Conservation (phyloP, 2,888 invertebrate species). For the Eurytoma adleriae region DNA sequence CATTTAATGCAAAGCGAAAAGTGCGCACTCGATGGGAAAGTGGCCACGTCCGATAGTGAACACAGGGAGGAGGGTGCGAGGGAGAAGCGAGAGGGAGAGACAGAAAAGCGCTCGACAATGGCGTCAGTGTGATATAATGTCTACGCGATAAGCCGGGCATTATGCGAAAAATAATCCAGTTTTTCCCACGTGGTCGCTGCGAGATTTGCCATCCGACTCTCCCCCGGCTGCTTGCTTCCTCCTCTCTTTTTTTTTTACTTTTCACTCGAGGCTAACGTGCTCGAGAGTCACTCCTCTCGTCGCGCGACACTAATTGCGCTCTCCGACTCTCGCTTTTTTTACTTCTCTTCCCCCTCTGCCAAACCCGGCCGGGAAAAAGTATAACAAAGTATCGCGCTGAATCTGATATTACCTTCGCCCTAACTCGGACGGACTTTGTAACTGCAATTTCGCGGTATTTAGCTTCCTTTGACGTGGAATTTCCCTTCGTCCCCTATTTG, state of each 20-base stretch:
- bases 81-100: background rate
- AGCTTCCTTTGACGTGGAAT: background rate
- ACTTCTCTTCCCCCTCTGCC: background rate
- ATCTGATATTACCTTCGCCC: slow-evolving; percentile 31
- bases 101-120: slow-evolving; percentile 15
- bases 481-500: background rate
- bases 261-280: slow-evolving; percentile 11
- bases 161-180: slow-evolving; percentile 50
- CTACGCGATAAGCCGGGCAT: slow-evolving; percentile 40
- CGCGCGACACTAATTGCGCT: slow-evolving; percentile 20
- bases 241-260: slow-evolving; percentile 9
- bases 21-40: slow-evolving; percentile 13
- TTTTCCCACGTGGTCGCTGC: slow-evolving; percentile 26
- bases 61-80: background rate
- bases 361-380: slow-evolving; percentile 10
- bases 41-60: slow-evolving; percentile 22
- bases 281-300: slow-evolving; percentile 15
- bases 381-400: slow-evolving; percentile 38
- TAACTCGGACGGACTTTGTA: slow-evolving; percentile 11
- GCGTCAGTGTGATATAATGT: slow-evolving; percentile 30
- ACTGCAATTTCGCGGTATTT: slow-evolving; percentile 15
- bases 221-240: no score
- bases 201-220: slow-evolving; percentile 16
- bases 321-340: background rate
- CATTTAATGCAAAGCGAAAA: slow-evolving; percentile 30